A percentile compares a stretch with the other conserved stretches of the same genome.
Conservation (phyloP, 2,797 vertebrate genomes). For the Sternotherus odoratus region DNA sequence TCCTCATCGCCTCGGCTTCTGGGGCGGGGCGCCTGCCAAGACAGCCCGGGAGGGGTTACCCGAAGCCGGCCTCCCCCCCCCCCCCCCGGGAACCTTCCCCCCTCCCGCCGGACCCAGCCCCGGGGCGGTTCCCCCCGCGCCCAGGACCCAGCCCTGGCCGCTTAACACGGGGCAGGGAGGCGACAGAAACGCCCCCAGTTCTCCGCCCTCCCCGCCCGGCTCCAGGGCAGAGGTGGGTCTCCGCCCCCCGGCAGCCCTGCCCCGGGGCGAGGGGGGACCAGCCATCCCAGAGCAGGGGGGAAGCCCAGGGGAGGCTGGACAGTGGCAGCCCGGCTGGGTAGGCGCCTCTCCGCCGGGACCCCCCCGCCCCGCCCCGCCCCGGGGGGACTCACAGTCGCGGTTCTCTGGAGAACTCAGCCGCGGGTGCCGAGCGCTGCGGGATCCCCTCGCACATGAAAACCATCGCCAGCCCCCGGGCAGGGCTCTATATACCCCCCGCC, state of each 20-base stretch:
- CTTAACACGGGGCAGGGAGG: too few species aligned
- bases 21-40: slow-evolving; percentile 30
- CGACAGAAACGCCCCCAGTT: rapidly evolving
- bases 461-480: too few species aligned
- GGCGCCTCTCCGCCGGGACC: too few species aligned
- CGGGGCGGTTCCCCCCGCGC: rapidly evolving
- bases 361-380: too few species aligned
- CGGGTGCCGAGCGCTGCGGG: not conserved
- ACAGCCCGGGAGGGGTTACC: not conserved
- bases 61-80: not conserved
- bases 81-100: too few species aligned
- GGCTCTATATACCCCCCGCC: not conserved
- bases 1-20: slow-evolving; percentile 18
- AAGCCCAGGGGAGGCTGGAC: too few species aligned
- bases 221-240: not conserved
- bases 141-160: rapidly evolving
- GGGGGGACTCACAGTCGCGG: too few species aligned
- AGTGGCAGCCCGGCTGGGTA: too few species aligned
- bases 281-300: too few species aligned
- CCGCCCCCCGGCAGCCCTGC: too few species aligned
- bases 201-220: not conserved
- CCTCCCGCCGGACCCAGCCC: too few species aligned
- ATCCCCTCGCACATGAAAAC: too few species aligned
- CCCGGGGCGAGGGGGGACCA: not conserved
- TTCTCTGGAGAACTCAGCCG: not conserved